A percentile compares a stretch with the other conserved stretches of the same genome.
These are phyloP conservation scores for Podocnemis expansa DNA, from an alignment of 2,113 vertebrate species.

Conservation along the genomic window DNA sequence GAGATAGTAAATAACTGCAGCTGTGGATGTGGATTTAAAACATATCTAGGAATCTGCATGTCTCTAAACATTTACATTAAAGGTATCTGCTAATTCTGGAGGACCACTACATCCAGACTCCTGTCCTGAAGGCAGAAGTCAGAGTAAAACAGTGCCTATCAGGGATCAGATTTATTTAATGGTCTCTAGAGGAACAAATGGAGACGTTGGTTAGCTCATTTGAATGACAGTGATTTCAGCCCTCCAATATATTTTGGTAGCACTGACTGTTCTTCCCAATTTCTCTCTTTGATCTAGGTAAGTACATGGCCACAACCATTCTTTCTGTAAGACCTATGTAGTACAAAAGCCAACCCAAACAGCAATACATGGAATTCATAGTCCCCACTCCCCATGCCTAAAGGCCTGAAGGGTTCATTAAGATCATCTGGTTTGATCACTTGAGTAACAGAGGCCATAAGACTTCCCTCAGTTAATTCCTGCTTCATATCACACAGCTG, in stretches of 20 bases:
- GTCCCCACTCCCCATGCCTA: no score
- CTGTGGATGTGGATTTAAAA: no score
- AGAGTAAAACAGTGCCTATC: not conserved
- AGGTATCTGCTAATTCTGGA: not conserved
- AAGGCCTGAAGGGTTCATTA: accelerated
- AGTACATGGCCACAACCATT: not conserved
- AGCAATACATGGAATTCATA: not conserved
- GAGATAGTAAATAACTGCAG: no score
- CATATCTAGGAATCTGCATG: no score
- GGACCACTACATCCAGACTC: not conserved
- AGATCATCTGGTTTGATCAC: not conserved
- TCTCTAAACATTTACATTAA: no score
- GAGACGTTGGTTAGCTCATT: not conserved
- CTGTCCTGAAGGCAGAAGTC: not conserved
- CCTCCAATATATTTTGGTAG: no score
- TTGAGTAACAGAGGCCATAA: not conserved
- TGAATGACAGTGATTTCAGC: not conserved
- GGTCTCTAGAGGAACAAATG: not conserved
- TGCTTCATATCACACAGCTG: not conserved
- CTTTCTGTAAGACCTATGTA: not conserved
- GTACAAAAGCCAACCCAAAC: not conserved
- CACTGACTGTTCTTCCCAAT: not conserved
- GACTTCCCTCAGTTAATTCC: not conserved
- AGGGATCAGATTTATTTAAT: not conserved
- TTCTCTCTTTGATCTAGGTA: not conserved